Conservation (phyloP, 2,888 invertebrate species). For the Rambutsinella grinnellia region DNA sequence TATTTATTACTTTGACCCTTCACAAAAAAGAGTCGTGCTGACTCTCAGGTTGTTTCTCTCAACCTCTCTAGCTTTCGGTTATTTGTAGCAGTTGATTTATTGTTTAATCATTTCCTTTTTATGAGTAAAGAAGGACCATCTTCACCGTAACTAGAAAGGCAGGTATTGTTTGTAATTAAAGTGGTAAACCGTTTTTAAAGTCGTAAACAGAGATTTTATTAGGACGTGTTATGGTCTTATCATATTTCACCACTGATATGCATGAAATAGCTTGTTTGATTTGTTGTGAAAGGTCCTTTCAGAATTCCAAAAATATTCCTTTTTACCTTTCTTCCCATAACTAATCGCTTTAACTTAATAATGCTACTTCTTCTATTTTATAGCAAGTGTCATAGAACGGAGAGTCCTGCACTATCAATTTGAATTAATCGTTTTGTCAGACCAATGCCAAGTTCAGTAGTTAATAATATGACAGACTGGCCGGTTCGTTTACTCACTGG, state of each 20-base stretch:
- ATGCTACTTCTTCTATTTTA: too few relatives aligned
- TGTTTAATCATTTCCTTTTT: not conserved
- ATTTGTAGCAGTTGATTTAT: not conserved
- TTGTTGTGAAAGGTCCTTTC: too few relatives aligned
- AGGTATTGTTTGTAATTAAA: not conserved
- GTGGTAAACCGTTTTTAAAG: not conserved
- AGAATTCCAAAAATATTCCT: too few relatives aligned
- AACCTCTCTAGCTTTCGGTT: not conserved
- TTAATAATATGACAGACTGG: too few relatives aligned
- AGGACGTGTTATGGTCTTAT: not conserved
- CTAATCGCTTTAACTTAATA: too few relatives aligned
- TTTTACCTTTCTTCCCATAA: too few relatives aligned
- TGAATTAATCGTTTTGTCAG: too few relatives aligned
- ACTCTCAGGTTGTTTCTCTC: not conserved
- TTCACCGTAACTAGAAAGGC: not conserved
- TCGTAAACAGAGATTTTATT: not conserved
- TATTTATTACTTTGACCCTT: not conserved
- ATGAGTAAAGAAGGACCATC: not conserved
- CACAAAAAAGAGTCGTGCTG: not conserved
- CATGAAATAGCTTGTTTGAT: not conserved
- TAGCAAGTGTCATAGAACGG: too few relatives aligned
- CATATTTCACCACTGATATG: not conserved
- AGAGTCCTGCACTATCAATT: too few relatives aligned
- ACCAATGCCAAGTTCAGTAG: too few relatives aligned
- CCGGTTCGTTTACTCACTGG: too few relatives aligned